A percentile compares a stretch with the other conserved stretches of the same genome.
These are phyloP conservation scores for Lacerta viridis DNA, from an alignment of 2,797 vertebrate genomes.

Conservation along the genomic window DNA sequence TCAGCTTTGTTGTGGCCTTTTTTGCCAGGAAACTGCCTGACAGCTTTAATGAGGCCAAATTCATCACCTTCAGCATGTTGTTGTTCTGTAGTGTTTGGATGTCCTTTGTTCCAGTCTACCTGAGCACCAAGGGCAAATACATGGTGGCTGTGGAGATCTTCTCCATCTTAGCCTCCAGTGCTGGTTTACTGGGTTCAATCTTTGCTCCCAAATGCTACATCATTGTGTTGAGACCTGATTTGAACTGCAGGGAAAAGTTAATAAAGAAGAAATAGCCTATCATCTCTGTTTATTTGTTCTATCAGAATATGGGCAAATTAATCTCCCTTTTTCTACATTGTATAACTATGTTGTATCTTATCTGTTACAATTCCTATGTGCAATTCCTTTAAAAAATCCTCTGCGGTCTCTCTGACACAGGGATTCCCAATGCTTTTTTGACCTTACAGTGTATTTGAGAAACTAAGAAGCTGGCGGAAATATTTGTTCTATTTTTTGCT, in stretches of 20 bases:
- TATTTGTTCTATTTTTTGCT: too few species aligned
- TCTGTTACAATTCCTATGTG: too few species aligned
- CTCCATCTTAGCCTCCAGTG: neutral
- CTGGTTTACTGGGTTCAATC: neutral
- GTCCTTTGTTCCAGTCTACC: neutral
- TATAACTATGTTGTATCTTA: too few species aligned
- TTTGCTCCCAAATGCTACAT: conserved; percentile 7
- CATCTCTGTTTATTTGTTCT: too few species aligned
- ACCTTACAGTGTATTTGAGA: too few species aligned
- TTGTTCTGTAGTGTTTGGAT: neutral
- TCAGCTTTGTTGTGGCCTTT: neutral
- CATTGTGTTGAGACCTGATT: neutral
- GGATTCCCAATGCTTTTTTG: too few species aligned
- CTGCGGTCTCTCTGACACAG: too few species aligned
- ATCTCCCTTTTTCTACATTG: too few species aligned
- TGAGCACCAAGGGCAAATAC: conserved; percentile 5
- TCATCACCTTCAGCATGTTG: conserved; percentile 3
- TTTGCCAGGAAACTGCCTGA: conserved; percentile 5
- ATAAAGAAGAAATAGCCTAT: neutral
- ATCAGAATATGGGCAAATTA: too few species aligned
- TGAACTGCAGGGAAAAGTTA: neutral
- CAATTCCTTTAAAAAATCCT: too few species aligned
- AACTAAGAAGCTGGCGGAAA: too few species aligned
- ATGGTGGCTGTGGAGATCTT: conserved; percentile 2
- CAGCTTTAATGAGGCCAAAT: conserved; percentile 9